phyloP scores from a whole-genome alignment of 2,888 invertebrate species.

The Andrena dorsata region DNA sequence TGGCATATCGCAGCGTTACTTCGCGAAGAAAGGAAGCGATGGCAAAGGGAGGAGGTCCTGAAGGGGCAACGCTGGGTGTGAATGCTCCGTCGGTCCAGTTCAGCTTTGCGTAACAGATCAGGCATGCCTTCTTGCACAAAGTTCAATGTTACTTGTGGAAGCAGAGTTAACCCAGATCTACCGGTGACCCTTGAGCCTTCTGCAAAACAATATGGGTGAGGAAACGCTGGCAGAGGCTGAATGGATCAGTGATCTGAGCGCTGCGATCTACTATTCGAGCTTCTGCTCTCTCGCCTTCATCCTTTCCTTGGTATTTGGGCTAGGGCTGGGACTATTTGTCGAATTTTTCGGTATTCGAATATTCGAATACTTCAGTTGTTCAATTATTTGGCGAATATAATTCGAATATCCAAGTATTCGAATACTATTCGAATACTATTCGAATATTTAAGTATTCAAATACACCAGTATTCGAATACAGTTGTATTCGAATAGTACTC shows the following conservation, averaged over 20 bases:
- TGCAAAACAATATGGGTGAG: constrained; percentile 11
- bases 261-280: not conserved
- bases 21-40: not conserved
- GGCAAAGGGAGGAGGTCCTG: not conserved
- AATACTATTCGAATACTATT: too few species aligned
- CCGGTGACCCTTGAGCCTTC: constrained; percentile 1
- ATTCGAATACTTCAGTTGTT: too few species aligned
- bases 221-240: not conserved
- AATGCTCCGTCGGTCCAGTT: not conserved
- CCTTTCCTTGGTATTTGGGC: too few species aligned
- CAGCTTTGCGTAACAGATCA: constrained; percentile 40
- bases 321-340: too few species aligned
- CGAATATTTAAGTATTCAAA: too few species aligned
- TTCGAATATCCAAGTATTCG: too few species aligned
- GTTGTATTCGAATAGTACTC: too few species aligned
- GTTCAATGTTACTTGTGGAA: constrained; percentile 64
- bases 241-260: not conserved
- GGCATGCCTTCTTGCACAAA: constrained; percentile 32
- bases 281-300: not conserved
- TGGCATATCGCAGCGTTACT: not conserved
- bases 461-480: too few species aligned
- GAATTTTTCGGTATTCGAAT: too few species aligned
- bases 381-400: too few species aligned
- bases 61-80: not conserved
- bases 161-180: constrained; percentile 50